Conservation (phyloP, 2,888 invertebrate genomes). For the Eucriotettix oculatus region DNA sequence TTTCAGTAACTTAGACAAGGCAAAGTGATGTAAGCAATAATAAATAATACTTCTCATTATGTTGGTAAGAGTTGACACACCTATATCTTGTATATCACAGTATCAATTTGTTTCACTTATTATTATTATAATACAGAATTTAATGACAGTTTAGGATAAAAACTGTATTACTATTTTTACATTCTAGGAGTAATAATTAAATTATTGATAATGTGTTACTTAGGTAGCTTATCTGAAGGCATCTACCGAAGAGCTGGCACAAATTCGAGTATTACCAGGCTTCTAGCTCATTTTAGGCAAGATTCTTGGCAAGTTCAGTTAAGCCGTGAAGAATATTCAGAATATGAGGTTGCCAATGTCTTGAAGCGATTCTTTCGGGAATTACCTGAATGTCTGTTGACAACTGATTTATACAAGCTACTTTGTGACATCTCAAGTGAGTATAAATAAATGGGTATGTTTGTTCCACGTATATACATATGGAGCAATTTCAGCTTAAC, state of each 20-base stretch:
- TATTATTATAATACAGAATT: too few relatives aligned
- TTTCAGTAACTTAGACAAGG: too few relatives aligned
- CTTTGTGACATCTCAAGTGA: constrained; percentile 51
- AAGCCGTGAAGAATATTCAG: constrained; percentile 53
- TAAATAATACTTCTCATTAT: too few relatives aligned
- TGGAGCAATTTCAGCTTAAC: too few relatives aligned
- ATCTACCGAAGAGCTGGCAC: constrained; percentile 77
- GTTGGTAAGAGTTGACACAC: too few relatives aligned
- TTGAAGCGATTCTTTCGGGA: constrained; percentile 82
- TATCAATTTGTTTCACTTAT: too few relatives aligned
- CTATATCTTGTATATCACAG: too few relatives aligned
- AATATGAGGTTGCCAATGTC: constrained; percentile 78
- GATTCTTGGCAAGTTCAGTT: constrained; percentile 78
- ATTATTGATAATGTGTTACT: constrained; percentile 5
- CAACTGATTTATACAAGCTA: constrained; percentile 48
- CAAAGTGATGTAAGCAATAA: too few relatives aligned
- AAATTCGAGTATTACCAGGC: constrained; percentile 50
- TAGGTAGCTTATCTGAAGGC: constrained; percentile 70
- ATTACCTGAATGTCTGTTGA: constrained; percentile 67
- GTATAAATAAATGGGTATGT: constrained; percentile 11
- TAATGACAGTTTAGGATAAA: too few relatives aligned
- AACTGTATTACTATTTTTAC: too few relatives aligned
- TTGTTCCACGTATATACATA: not conserved
- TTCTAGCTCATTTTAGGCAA: constrained; percentile 56
- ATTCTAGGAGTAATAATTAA: too few relatives aligned